These are phyloP conservation scores for Folsomia candida DNA, from an alignment of 2,888 invertebrate genomes.

Conservation along the genomic window DNA sequence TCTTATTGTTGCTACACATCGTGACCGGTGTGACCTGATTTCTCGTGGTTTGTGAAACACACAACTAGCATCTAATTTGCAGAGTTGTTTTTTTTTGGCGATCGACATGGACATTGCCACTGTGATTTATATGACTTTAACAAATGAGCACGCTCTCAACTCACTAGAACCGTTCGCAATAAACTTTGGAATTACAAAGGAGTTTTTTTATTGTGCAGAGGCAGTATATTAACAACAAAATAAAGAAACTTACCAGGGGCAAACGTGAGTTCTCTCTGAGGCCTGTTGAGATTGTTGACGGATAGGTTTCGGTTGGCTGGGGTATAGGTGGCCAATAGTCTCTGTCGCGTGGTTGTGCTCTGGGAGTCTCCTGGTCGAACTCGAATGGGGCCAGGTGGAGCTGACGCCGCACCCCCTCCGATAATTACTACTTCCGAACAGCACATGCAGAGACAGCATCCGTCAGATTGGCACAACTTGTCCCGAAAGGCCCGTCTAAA, in stretches of 20 bases:
- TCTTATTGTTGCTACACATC: too few relatives aligned
- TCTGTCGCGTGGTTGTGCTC: conserved; percentile 37
- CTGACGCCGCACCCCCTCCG: conserved; percentile 36
- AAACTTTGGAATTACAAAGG: background rate
- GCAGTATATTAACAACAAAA: too few relatives aligned
- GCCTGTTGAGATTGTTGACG: conserved; percentile 18
- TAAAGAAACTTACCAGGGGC: conserved; percentile 9
- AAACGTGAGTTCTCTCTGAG: conserved; percentile 19
- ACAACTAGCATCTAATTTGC: too few relatives aligned
- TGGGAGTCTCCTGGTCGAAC: conserved; percentile 45
- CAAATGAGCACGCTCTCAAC: too few relatives aligned
- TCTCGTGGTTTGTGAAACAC: too few relatives aligned
- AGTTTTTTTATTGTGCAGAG: too few relatives aligned
- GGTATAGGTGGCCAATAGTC: conserved; percentile 32
- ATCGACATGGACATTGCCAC: too few relatives aligned
- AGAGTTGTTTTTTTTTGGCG: too few relatives aligned
- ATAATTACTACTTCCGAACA: conserved; percentile 44
- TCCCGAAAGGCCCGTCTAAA: conserved; percentile 48
- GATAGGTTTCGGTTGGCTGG: conserved; percentile 31
- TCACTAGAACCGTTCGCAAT: background rate
- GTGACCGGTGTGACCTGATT: too few relatives aligned
- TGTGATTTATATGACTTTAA: too few relatives aligned
- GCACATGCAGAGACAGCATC: conserved; percentile 46
- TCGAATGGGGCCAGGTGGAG: conserved; percentile 30
- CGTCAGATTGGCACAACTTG: conserved; percentile 41